Conservation (phyloP, 2,113 vertebrate species). For the Nansenia antarctica region DNA sequence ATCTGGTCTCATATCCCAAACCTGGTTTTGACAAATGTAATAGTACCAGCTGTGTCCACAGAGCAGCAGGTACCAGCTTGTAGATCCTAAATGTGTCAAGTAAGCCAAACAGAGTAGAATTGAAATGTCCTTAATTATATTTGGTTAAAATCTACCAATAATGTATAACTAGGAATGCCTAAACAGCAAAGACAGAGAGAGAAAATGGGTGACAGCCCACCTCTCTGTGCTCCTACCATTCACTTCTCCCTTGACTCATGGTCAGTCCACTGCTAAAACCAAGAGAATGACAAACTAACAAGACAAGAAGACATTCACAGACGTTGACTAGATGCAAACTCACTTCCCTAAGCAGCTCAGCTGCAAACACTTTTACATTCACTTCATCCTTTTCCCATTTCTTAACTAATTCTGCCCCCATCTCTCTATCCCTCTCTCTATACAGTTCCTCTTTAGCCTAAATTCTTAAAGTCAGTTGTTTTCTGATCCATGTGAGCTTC, state of each 20-base stretch:
- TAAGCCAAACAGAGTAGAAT: background rate
- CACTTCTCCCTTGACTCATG: constrained; percentile 5
- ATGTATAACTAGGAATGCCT: background rate
- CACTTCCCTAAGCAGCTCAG: constrained; percentile 4
- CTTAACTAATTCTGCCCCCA: constrained; percentile 8
- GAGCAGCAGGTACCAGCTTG: background rate
- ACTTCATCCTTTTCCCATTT: background rate
- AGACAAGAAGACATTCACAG: constrained; percentile 51
- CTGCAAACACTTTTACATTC: constrained; percentile 20
- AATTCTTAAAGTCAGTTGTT: constrained; percentile 7
- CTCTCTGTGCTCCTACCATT: background rate
- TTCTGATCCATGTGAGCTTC: background rate
- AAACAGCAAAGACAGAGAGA: background rate
- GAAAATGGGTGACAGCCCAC: constrained; percentile 13
- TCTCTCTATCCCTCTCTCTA: background rate
- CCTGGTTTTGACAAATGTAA: background rate
- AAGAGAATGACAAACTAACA: constrained; percentile 51
- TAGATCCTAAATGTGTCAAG: background rate
- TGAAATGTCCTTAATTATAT: background rate
- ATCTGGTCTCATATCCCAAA: too few species aligned
- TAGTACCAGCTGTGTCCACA: background rate
- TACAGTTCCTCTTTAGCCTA: background rate
- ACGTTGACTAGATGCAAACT: constrained; percentile 51
- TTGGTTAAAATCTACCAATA: background rate
- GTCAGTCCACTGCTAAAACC: constrained; percentile 16